Evolutionary conservation across 2,888 invertebrate species (phyloP).

Genomic region (Plagodis dolabraria): DNA sequence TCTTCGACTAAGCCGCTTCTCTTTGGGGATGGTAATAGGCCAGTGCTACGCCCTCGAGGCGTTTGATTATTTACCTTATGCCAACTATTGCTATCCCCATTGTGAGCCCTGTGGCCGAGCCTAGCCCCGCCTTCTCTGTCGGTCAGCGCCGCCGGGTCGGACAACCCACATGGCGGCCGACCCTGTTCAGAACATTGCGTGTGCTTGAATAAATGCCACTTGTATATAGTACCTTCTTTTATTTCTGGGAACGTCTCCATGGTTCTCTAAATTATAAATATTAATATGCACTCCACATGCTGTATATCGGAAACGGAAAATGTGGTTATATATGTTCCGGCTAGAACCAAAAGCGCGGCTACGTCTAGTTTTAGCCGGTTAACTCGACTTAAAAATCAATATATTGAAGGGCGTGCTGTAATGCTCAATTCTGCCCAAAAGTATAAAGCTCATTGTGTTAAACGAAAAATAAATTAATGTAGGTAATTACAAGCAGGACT

Average conservation of each 20-base stretch:
- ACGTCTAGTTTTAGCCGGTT: no score
- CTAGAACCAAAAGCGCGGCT: no score
- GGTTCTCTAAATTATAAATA: no score
- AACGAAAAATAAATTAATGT: no score
- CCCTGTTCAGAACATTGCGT: constrained; percentile 44
- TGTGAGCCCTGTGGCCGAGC: constrained; percentile 41
- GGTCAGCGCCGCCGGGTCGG: constrained; percentile 74
- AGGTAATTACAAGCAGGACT: no score
- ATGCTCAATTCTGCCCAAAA: no score
- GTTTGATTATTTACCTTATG: constrained; percentile 2
- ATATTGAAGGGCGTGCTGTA: no score
- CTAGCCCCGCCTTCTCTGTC: constrained; percentile 44
- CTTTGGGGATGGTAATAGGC: constrained; percentile 25
- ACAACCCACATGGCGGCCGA: constrained; percentile 76
- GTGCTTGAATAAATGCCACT: constrained; percentile 66
- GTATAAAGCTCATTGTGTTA: no score
- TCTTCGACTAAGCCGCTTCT: constrained; percentile 89
- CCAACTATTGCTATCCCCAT: not conserved
- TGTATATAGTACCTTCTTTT: constrained; percentile 17
- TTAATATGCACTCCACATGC: no score
- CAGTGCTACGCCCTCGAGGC: constrained; percentile 24
- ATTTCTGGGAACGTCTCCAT: not conserved
- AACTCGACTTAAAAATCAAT: no score
- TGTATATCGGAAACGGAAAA: no score
- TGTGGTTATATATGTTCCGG: no score